Base-by-base conservation (phyloP, 2,888 invertebrate species). In the Mechanitis messenoides region DNA sequence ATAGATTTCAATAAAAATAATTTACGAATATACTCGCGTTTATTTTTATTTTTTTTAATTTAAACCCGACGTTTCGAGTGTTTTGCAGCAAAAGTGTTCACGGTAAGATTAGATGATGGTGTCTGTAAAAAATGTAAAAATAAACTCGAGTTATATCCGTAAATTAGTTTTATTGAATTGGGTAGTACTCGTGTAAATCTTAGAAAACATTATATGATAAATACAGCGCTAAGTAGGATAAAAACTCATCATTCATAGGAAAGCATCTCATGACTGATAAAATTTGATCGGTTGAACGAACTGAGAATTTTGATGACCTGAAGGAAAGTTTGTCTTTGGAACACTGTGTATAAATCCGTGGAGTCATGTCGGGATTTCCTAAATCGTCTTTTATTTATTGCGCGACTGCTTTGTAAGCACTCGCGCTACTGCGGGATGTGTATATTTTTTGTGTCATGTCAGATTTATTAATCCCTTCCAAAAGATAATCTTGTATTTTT, bases 371-470 rank as follows among this genome's bases (percentile, higher is more conserved):
- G 81, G 85, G 87, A 86, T 87, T 87, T 87, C 78, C 80, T 85
- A 85, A 87, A 87, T 87, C 85, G 84, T 78, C 84, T 79, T 82
- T 87, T 87, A 87, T 87, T 87, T 87, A 87, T 87, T 84, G 80
- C 84, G 74, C 73, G 77, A 76, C 81, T 77, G 80, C 75, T 65
- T 77, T 77, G 77, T 76, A 80, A 79, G 79, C 81, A 77, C 81
- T 78, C 75, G 78, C 42, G 79, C 79, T 78, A 75, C 75, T 65
- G 67, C 66, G 60, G 62, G 64, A 64, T 58, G 60, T 58, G 58
- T 59, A 12, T 53, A 53, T 53, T 59, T 53, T 47, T 33, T 50
- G 35, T 20, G 20, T 20, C 20, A 20, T 20, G 20, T 20, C 20
- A 20, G 20, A 20, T 20, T 20, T 20, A 20, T 20, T 20, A 20